phyloP scores from a whole-genome alignment of 1,140 invertebrate species.

The Pararge aegeria region DNA sequence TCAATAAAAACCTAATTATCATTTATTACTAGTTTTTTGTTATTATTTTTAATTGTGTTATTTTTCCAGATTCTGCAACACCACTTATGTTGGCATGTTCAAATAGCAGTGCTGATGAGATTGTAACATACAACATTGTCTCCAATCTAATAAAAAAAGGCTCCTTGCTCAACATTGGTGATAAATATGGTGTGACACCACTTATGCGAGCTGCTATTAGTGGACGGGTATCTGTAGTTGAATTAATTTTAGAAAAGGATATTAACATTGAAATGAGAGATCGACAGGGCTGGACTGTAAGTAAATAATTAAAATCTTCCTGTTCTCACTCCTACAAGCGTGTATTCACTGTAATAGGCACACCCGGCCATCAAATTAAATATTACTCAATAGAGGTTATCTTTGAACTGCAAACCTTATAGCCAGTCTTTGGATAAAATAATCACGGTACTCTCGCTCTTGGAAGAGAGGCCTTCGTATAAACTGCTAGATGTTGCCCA shows the following conservation, averaged over 20 bases:
- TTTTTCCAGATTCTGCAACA: conserved; percentile 75
- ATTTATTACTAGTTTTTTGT: too few relatives aligned
- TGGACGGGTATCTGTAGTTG: conserved; percentile 64
- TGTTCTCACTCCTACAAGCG: too few relatives aligned
- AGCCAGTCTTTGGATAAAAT: too few relatives aligned
- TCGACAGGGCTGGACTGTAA: conserved; percentile 79
- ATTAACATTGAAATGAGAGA: conserved; percentile 79
- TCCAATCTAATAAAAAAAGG: conserved; percentile 48
- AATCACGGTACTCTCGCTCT: too few relatives aligned
- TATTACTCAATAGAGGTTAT: too few relatives aligned
- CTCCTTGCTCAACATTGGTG: conserved; percentile 64
- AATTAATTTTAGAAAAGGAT: conserved; percentile 67
- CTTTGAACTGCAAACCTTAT: too few relatives aligned
- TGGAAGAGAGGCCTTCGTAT: too few relatives aligned
- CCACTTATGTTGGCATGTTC: conserved; percentile 78
- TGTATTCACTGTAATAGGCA: too few relatives aligned
- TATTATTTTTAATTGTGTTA: too few relatives aligned
- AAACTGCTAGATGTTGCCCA: too few relatives aligned
- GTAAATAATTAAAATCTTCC: not conserved
- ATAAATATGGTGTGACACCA: conserved; percentile 76
- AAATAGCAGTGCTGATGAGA: conserved; percentile 54
- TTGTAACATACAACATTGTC: conserved; percentile 53
- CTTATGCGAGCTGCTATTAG: conserved; percentile 79
- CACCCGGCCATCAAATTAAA: not conserved
- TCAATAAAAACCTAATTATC: too few relatives aligned